Percentiles rank a stretch among this genome's conserved stretches.
phyloP scores from a whole-genome alignment of 2,888 invertebrate genomes.

The Spicauda simplicius region DNA sequence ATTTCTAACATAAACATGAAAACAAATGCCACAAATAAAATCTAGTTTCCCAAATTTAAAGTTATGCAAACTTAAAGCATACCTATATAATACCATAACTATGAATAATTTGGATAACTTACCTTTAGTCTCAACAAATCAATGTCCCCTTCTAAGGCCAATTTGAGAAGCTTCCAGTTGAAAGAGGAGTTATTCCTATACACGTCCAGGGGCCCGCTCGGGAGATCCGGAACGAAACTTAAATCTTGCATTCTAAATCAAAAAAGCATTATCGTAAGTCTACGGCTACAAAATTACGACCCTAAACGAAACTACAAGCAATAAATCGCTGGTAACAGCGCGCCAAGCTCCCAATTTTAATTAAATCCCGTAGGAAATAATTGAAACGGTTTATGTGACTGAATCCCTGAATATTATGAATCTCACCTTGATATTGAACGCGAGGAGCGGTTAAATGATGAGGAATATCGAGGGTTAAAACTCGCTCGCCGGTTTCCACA shows the following conservation, averaged over 20 bases:
- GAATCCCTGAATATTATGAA: slow-evolving; percentile 22
- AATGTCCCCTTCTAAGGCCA: slow-evolving; percentile 90
- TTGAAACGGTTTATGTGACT: slow-evolving; percentile 20
- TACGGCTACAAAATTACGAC: slow-evolving; percentile 14
- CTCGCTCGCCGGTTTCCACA: slow-evolving; percentile 39
- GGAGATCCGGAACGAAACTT: slow-evolving; percentile 88
- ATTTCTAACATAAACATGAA: no score
- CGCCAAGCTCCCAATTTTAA: slow-evolving; percentile 16
- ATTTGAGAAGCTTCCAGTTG: slow-evolving; percentile 93
- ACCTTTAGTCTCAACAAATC: slow-evolving; percentile 92
- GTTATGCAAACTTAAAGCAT: not conserved
- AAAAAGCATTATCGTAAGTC: slow-evolving; percentile 41
- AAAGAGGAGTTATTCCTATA: slow-evolving; percentile 93
- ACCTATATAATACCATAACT: not conserved
- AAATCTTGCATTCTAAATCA: slow-evolving; percentile 77
- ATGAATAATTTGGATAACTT: slow-evolving; percentile 45
- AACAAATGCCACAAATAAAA: no score
- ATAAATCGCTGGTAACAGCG: not conserved
- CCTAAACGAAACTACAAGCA: not conserved
- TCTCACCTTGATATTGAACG: slow-evolving; percentile 44
- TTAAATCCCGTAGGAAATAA: slow-evolving; percentile 20
- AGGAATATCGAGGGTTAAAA: slow-evolving; percentile 35
- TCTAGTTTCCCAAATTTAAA: no score
- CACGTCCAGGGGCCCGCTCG: slow-evolving; percentile 90
- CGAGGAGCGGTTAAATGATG: slow-evolving; percentile 32